A percentile compares a stretch with the other conserved stretches of the same genome.
Conservation (phyloP, 1,140 invertebrate species). For the Aphis craccivora region DNA sequence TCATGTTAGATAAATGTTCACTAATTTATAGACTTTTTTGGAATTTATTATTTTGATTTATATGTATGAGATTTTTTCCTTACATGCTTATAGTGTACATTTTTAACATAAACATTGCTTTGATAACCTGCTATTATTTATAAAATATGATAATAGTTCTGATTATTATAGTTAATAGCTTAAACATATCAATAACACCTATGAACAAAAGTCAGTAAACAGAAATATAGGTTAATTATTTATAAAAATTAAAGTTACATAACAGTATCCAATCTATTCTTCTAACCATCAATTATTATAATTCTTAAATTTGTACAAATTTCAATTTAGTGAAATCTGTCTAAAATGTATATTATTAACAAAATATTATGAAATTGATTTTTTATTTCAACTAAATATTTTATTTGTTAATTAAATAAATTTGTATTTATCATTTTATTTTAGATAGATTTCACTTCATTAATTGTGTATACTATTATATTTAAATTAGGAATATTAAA, state of each 20-base stretch:
- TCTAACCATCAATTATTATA: not conserved
- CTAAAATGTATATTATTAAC: conserved; percentile 10
- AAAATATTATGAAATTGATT: not conserved
- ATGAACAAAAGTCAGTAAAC: not conserved
- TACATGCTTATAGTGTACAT: conserved; percentile 8
- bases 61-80: conserved; percentile 25
- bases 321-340: conserved; percentile 26
- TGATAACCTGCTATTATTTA: conserved; percentile 12
- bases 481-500: conserved; percentile 41
- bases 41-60: conserved; percentile 28
- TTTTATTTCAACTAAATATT: not conserved
- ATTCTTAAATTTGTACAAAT: conserved; percentile 16
- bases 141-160: not conserved
- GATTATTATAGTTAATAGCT: not conserved
- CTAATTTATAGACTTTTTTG: not conserved
- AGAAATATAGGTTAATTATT: not conserved
- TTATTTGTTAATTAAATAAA: not conserved
- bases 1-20: not conserved
- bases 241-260: not conserved
- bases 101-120: conserved; percentile 21
- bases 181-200: not conserved
- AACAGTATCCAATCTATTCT: not conserved
- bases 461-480: conserved; percentile 55
- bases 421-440: conserved; percentile 22
- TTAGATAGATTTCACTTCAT: conserved; percentile 41